Evolutionary conservation across 2,113 vertebrate species (phyloP).

Genomic region (Aythya baeri): DNA sequence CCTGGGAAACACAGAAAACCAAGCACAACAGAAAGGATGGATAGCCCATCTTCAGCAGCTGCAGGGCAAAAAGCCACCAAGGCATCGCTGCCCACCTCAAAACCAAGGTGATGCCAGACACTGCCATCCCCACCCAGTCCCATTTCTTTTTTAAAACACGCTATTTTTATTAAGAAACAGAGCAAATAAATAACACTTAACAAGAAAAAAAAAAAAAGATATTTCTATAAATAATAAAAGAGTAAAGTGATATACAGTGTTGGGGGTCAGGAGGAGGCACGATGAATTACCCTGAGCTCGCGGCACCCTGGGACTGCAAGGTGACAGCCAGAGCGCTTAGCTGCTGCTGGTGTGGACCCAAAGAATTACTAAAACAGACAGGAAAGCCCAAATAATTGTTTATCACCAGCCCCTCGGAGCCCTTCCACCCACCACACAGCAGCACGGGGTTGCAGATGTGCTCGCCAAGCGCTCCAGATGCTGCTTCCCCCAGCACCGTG

Average conservation of each 20-base stretch:
- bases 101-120: not conserved
- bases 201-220: not conserved
- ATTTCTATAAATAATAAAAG: constrained; percentile 52
- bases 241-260: constrained; percentile 20
- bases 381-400: rapidly evolving
- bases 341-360: not conserved
- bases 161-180: not conserved
- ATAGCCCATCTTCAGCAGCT: not conserved
- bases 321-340: not conserved
- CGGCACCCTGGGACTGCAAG: rapidly evolving
- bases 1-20: not conserved
- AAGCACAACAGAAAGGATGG: not conserved
- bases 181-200: constrained; percentile 43
- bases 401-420: not conserved
- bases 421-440: not conserved
- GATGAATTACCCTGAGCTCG: constrained; percentile 52
- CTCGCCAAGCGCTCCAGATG: not conserved
- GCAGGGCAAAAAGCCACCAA: not conserved
- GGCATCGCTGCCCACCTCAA: not conserved
- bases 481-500: not conserved
- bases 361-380: not conserved
- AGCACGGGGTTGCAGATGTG: not conserved
- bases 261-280: not conserved
- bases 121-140: not conserved
- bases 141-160: not conserved